Evolutionary conservation across 2,888 invertebrate species (phyloP), one percentile per base, ranked within the genome.

Genomic region (Perizoma flavofasciatum): DNA sequence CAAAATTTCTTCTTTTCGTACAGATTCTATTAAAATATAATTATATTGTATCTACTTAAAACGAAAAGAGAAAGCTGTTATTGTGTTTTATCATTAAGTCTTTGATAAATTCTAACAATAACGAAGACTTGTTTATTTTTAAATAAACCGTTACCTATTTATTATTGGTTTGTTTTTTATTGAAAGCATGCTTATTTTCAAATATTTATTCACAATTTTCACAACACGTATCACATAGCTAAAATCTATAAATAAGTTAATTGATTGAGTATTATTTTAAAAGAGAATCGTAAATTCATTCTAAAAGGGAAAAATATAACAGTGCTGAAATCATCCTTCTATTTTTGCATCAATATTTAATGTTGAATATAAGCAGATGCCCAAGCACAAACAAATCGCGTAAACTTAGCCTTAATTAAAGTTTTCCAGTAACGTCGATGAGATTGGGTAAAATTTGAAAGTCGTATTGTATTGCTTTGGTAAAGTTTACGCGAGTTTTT

Each of bases 171-270:
- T 44, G 43, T 54, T 55, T 49, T n/a, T 50, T n/a, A 50, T 34
- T 53, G 6, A 43, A 47, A 43, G 34, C 32, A 22, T 46, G 10
- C 10, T 4, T 37, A 7, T 37, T 6, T 7, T 62, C 40, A 40
- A 65, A 65, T 51, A 60, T 69, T 69, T 69, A 69, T 62, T 67
- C 49, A 60, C 59, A 55, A 22, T 65, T 61, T 55, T 63, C 60
- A 64, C 54, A 66, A 61, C 55, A 60, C 64, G 61, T 53, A 59
- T 63, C 61, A 62, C 56, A 61, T 57, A 51, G 46, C 56, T 63
- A 64, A n/a, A 45, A 22, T 58, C 58, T 61, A 64, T 56, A 58
- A 49, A 59, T 58, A 61, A 55, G 46, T 56, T 55, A 52, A 57
- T 49, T 57, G 46, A 57, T 56, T 50, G 61, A 61, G 57, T 61